Evolutionary conservation across 2,888 invertebrate genomes (phyloP).

Genomic region (Andrena marginata): DNA sequence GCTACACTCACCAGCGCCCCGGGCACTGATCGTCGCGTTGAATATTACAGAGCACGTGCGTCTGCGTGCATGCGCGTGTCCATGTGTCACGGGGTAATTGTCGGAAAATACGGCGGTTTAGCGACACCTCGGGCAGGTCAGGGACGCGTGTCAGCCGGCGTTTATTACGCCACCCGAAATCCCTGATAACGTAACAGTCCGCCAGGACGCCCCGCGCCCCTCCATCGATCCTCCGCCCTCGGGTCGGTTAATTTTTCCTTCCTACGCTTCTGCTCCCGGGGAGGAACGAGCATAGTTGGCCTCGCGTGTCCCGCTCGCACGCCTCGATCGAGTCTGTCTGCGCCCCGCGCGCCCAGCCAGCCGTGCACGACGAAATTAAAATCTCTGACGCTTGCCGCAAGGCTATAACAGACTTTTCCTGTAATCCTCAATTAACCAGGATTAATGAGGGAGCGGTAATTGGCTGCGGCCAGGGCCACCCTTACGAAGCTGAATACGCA

Average conservation of each 20-base stretch:
- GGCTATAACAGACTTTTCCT: conserved; percentile 82
- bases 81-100: conserved; percentile 65
- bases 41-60: conserved; percentile 57
- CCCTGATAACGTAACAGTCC: conserved; percentile 22
- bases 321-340: no score
- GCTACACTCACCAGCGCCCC: conserved; percentile 53
- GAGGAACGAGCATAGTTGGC: no score
- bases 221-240: conserved; percentile 18
- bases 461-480: conserved; percentile 70
- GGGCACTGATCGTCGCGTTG: conserved; percentile 64
- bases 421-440: conserved; percentile 80
- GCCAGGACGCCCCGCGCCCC: conserved; percentile 28
- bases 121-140: conserved; percentile 66
- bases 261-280: neutral
- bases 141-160: conserved; percentile 48
- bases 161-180: conserved; percentile 49
- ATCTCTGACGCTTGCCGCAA: conserved; percentile 68
- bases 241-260: neutral
- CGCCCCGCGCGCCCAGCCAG: neutral
- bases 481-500: conserved; percentile 55
- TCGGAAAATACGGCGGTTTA: conserved; percentile 71
- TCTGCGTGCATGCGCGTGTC: conserved; percentile 25
- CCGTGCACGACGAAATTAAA: conserved; percentile 50
- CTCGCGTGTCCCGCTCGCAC: no score
- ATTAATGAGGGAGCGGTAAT: conserved; percentile 75